Base-by-base conservation (phyloP, 2,888 invertebrate genomes). In the Gibbula magus region DNA sequence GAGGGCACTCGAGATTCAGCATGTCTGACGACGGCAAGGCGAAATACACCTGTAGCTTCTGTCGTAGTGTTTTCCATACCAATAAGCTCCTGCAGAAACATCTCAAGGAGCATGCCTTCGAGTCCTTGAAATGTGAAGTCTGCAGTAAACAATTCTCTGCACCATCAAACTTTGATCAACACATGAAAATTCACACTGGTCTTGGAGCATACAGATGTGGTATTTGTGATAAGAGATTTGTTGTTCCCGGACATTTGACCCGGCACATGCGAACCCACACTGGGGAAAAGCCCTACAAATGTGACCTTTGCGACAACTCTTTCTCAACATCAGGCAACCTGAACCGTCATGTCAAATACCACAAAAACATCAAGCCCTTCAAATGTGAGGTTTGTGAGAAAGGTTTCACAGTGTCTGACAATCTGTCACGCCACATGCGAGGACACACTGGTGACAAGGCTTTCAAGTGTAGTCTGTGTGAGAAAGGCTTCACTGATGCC, bases 381-480 rank as follows among this genome's bases (percentile, higher is more conserved):
- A 61, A 61, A 29, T 61, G 61, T 29, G 61, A 61, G 29, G 25
- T 61, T 61, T 61, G 61, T 29, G 61, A 29, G 29, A 61, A 61
- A 61, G 61, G 16, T 4, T 61, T 61, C 29, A 61, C 61, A 4
- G 61, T 61, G 25, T 61, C 61, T 2, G 61, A 61, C 18, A 61
- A 61, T 5, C 61, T 61, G 25, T 22, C 22, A 0, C 53, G 76
- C 18, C 76, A 76, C 35, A 76, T 54, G 53, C 56, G 56, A 20
- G 53, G 35, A n/a, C 76, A 76, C 39, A 54, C 53, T 20, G 76
- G 56, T 0, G 76, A 76, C 32, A 76, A 76, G 35, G 35, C 54
- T 5, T 76, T 54, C 22, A 56, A 32, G 13, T 76, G 76, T 35
- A 20, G 29, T 0, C 54, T 76, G 1, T 76, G 76, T 29, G 53